A percentile compares a stretch with the other conserved stretches of the same genome.
These are phyloP conservation scores for Argynnis bischoffii DNA, from an alignment of 2,888 invertebrate genomes.

Conservation along the genomic window DNA sequence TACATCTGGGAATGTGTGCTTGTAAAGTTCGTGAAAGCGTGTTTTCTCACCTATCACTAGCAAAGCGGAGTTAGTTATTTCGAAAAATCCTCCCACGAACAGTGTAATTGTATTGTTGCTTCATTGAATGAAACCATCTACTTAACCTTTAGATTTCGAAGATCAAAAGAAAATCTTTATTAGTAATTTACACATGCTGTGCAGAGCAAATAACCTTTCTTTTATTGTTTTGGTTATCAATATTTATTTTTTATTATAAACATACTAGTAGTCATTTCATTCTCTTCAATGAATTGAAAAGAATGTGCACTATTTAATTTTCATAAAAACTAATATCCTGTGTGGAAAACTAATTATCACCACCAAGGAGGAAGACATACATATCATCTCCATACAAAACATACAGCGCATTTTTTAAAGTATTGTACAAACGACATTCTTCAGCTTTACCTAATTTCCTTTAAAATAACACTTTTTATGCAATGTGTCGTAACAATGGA, in stretches of 20 bases:
- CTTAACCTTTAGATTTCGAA: slow-evolving; percentile 39
- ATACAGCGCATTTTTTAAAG: too few species aligned
- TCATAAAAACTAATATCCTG: too few species aligned
- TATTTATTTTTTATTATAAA: too few species aligned
- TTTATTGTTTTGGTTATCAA: too few species aligned
- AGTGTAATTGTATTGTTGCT: slow-evolving; percentile 40
- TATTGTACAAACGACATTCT: not conserved
- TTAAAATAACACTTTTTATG: slow-evolving; percentile 29
- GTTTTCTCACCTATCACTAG: slow-evolving; percentile 59
- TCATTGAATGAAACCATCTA: slow-evolving; percentile 37
- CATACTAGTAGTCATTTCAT: too few species aligned
- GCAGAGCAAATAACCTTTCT: too few species aligned
- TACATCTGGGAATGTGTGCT: slow-evolving; percentile 59
- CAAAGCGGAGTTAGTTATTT: slow-evolving; percentile 40
- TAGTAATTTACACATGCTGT: slow-evolving; percentile 6
- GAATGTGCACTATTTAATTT: too few species aligned
- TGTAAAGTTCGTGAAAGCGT: slow-evolving; percentile 69
- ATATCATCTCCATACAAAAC: not conserved
- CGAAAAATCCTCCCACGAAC: slow-evolving; percentile 47
- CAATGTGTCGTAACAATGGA: slow-evolving; percentile 46
- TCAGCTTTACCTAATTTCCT: not conserved
- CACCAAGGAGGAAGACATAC: not conserved
- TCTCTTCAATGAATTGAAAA: too few species aligned
- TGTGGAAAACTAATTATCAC: too few species aligned
- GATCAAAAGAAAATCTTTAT: slow-evolving; percentile 29